Conservation (phyloP, 2,888 invertebrate genomes). For the Terebella lapidaria region DNA sequence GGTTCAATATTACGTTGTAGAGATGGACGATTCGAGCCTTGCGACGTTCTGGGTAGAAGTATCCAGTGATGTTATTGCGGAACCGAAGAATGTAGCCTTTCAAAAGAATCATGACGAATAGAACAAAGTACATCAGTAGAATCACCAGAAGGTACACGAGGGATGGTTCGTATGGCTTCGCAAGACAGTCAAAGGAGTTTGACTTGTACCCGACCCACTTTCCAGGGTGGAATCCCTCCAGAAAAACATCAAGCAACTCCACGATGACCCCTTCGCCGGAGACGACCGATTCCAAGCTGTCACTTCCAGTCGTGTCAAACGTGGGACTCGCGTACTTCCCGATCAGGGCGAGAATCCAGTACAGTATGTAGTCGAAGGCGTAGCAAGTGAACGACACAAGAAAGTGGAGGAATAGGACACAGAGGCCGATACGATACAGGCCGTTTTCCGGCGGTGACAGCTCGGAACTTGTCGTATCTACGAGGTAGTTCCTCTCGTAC, state of each 20-base stretch:
- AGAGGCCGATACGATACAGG: slow-evolving; percentile 28
- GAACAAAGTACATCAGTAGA: slow-evolving; percentile 17
- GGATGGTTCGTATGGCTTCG: slow-evolving; percentile 19
- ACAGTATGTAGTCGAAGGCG: slow-evolving; percentile 35
- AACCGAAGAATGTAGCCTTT: slow-evolving; percentile 27
- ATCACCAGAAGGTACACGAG: slow-evolving; percentile 19
- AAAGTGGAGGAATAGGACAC: slow-evolving; percentile 30
- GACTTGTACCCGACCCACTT: slow-evolving; percentile 20
- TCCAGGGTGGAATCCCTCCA: slow-evolving; percentile 24
- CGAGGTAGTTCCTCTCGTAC: slow-evolving; percentile 31
- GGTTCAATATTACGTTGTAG: slow-evolving; percentile 24
- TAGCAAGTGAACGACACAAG: slow-evolving; percentile 27
- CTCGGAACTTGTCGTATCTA: slow-evolving; percentile 27
- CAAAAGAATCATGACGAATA: slow-evolving; percentile 21
- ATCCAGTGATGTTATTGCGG: slow-evolving; percentile 25
- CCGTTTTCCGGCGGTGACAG: slow-evolving; percentile 29
- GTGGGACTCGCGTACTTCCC: slow-evolving; percentile 28
- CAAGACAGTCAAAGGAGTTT: slow-evolving; percentile 21
- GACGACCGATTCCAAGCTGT: slow-evolving; percentile 21
- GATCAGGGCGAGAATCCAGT: slow-evolving; percentile 33
- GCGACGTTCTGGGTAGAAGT: slow-evolving; percentile 29
- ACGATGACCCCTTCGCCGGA: slow-evolving; percentile 23
- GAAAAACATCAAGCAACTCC: slow-evolving; percentile 26
- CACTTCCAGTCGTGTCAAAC: slow-evolving; percentile 23
- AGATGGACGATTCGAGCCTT: slow-evolving; percentile 27